Conservation (phyloP, 2,888 invertebrate genomes). For the Tenodera sinensis region DNA sequence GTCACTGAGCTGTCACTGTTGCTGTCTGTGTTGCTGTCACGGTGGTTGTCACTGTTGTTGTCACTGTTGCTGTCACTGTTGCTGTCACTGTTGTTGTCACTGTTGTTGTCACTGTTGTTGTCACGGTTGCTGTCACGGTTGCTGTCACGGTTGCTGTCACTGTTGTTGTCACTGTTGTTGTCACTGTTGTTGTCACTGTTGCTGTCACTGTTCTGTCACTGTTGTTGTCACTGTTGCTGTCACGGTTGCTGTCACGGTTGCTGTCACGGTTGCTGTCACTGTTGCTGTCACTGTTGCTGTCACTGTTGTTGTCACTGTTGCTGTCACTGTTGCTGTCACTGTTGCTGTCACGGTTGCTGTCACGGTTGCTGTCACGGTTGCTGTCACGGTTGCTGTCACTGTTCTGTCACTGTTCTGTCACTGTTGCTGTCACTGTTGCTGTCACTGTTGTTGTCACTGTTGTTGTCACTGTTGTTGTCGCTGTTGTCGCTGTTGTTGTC, state of each 20-base stretch:
- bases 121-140: slow-evolving; percentile 10
- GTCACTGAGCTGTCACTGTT: not conserved
- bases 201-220: slow-evolving; percentile 10
- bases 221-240: not conserved
- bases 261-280: slow-evolving; percentile 2
- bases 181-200: not conserved
- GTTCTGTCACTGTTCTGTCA: not conserved
- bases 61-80: slow-evolving; percentile 5
- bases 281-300: not conserved
- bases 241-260: not conserved
- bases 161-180: not conserved
- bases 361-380: not conserved
- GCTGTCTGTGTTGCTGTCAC: slow-evolving; percentile 4
- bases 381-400: slow-evolving; percentile 5
- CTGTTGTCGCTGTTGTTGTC: slow-evolving; percentile 1
- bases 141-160: slow-evolving; percentile 6
- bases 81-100: slow-evolving; percentile 5
- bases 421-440: slow-evolving; percentile 4
- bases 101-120: not conserved
- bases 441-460: slow-evolving; percentile 3
- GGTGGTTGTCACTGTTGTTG: not conserved
- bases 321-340: slow-evolving; percentile 8
- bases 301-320: slow-evolving; percentile 11
- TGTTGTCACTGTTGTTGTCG: slow-evolving; percentile 1
- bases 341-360: slow-evolving; percentile 13